Conservation (phyloP, 1,140 invertebrate genomes). For the Chironomus striatipennis region DNA sequence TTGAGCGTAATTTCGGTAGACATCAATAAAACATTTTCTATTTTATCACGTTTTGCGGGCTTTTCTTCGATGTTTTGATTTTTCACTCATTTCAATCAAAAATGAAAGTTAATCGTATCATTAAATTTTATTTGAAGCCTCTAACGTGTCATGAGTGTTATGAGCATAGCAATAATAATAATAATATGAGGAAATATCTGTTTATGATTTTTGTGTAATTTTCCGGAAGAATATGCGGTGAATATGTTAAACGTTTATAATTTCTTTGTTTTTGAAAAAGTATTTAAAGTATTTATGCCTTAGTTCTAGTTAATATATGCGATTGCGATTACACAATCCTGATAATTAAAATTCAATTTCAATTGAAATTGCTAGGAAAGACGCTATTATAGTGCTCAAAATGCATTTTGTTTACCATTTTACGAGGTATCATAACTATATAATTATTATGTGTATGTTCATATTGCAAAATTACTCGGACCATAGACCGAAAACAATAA, state of each 20-base stretch:
- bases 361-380: too few relatives aligned
- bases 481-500: not conserved
- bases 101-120: constrained; percentile 10
- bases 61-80: constrained; percentile 9
- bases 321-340: too few relatives aligned
- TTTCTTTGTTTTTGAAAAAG: too few relatives aligned
- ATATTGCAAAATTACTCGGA: not conserved
- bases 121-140: not conserved
- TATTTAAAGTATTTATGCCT: too few relatives aligned
- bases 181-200: constrained; percentile 7
- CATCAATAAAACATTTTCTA: constrained; percentile 15
- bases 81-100: not conserved
- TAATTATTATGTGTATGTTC: not conserved
- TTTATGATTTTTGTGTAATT: constrained; percentile 13
- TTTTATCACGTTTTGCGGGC: not conserved
- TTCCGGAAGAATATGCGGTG: not conserved
- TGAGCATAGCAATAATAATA: not conserved
- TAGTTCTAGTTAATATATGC: too few relatives aligned
- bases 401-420: too few relatives aligned
- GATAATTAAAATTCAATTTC: too few relatives aligned
- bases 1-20: not conserved
- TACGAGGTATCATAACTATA: too few relatives aligned
- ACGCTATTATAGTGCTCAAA: too few relatives aligned
- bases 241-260: not conserved
- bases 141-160: not conserved